Evolutionary conservation across 2,888 invertebrate genomes (phyloP).

Genomic region (Catotricha subobsoleta): DNA sequence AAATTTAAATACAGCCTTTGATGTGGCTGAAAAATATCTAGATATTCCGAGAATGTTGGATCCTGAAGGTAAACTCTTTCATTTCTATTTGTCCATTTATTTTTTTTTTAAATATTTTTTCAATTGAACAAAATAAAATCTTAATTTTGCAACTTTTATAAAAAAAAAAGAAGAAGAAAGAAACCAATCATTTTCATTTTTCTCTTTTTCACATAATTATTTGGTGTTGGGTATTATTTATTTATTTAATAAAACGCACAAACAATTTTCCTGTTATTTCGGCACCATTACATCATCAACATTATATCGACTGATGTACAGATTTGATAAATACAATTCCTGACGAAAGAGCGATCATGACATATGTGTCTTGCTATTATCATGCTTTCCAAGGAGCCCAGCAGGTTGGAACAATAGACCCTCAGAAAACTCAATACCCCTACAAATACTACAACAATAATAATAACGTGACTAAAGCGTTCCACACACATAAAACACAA

Average conservation of each 20-base stretch:
- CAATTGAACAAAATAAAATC: neutral
- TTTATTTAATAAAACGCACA: too few relatives aligned
- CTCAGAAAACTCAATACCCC: slow-evolving; percentile 24
- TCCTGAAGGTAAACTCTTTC: slow-evolving; percentile 83
- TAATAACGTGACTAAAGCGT: slow-evolving; percentile 30
- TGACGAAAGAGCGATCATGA: slow-evolving; percentile 99
- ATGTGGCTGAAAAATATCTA: slow-evolving; percentile 98
- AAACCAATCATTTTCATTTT: neutral
- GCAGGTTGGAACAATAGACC: slow-evolving; percentile 54
- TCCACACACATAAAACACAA: too few relatives aligned
- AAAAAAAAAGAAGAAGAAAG: neutral
- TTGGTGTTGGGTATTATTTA: slow-evolving; percentile 1
- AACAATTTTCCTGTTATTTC: too few relatives aligned
- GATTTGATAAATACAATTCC: slow-evolving; percentile 99
- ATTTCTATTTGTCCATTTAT: too few relatives aligned
- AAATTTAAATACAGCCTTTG: slow-evolving; percentile 98
- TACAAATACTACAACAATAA: slow-evolving; percentile 23
- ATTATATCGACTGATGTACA: too few relatives aligned
- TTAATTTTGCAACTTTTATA: neutral
- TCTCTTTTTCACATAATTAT: neutral
- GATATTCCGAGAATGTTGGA: slow-evolving; percentile 99
- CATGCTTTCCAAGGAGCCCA: slow-evolving; percentile 99
- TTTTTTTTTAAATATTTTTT: too few relatives aligned
- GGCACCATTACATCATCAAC: too few relatives aligned
- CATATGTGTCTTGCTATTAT: slow-evolving; percentile 99